Conservation (phyloP, 2,113 vertebrate species). For the Columba livia region DNA sequence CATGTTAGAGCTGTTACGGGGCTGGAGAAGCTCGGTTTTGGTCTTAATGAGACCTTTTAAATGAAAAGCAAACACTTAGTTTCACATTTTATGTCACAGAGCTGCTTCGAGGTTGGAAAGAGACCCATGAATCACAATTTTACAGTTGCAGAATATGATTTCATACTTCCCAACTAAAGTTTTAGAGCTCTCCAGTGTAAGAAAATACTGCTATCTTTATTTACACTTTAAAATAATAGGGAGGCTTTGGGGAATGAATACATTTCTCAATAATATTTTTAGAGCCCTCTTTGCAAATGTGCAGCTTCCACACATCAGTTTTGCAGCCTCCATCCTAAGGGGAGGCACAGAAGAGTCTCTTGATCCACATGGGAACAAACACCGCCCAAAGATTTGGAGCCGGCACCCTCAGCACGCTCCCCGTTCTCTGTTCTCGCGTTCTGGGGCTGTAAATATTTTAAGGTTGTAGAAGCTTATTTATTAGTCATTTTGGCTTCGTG, state of each 20-base stretch:
- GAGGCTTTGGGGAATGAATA: neutral
- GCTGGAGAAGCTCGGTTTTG: neutral
- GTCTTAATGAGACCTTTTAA: slow-evolving; percentile 35
- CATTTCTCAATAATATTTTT: neutral
- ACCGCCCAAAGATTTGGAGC: neutral
- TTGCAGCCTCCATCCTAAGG: neutral
- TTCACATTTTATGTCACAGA: neutral
- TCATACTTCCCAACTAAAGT: neutral
- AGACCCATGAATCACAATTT: neutral
- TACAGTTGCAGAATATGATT: neutral
- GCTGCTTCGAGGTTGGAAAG: neutral
- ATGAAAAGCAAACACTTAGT: neutral
- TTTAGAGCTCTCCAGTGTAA: slow-evolving; percentile 26
- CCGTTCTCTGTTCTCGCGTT: fast-evolving
- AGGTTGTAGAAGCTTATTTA: neutral
- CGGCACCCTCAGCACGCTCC: fast-evolving
- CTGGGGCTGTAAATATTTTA: neutral
- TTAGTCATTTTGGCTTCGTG: neutral
- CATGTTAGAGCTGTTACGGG: neutral
- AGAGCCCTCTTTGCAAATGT: neutral
- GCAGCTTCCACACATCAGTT: neutral
- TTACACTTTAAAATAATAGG: neutral
- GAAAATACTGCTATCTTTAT: slow-evolving; percentile 9
- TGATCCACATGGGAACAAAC: neutral
- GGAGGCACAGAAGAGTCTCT: neutral